Evolutionary conservation across 37 sponge, comb jelly and placozoan genomes (phyloP), one percentile per base, ranked within the genome.

Genomic region (Agelas oroides): DNA sequence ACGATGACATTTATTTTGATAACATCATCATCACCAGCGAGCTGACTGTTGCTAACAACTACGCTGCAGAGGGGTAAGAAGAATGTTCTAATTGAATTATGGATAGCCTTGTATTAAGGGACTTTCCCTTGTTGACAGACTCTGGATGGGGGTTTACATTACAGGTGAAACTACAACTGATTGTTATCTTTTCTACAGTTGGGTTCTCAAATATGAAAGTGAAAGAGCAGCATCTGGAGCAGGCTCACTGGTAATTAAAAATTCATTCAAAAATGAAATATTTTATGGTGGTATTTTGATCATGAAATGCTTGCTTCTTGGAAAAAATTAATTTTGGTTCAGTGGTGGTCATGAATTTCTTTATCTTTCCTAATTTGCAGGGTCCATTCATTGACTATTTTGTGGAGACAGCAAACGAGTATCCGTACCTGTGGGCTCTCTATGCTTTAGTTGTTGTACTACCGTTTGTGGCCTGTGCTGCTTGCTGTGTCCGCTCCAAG

Each of bases 351-450:
- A 46, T 46, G 46, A 8, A 46, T n/a, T 35, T 32, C 23, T 53
- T 73, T 5, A 19, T 55, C 2, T 60, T 8, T 38, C 40, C 25
- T 0, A 70, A 1, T 52, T 2, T 66, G 16, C 79, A 97, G 94
- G 80, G 91, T 17, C 71, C 72, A 2, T 85, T 75, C 68, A 33
- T 97, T 61, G 89, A 91, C 38, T 87, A 27, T 33, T 87, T 97
- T 70, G 70, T 93, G 17, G 91, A 86, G 16, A 46, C 76, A 5
- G 96, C 99, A 41, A 93, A 94, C 46, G 89, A 94, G 18, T 63
- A 82, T 56, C 99, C 99, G 0, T 95, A 91, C 71, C 69, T 99
- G 69, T 99, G 99, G 99, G 89, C 82, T 0, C 75, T 97, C 70
- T 95, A 97, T 70, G 96, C 92, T 62, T 28, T 93, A 25, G 96